Evolutionary conservation across 2,888 invertebrate genomes (phyloP), one percentile per base, ranked within the genome.

Genomic region (Eupeodes latifasciatus): DNA sequence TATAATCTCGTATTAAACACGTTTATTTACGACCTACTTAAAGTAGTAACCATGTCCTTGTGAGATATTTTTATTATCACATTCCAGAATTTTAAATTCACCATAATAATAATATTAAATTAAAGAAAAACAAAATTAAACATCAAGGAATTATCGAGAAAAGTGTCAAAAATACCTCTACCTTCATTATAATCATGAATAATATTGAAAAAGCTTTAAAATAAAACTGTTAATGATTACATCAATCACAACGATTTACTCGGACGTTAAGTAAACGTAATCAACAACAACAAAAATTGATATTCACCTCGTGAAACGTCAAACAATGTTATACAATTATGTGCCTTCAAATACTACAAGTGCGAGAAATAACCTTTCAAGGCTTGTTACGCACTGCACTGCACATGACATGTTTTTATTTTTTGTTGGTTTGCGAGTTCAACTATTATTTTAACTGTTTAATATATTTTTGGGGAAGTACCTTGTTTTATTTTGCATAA

Each of bases 21-120:
- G 72, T 83, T 59, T 55, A 55, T 83, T 83, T 79, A 83, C 62
- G 75, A 86, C 86, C 78, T 69, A 78, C 78, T 79, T 78, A 75
- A 86, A 71, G 59, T 59, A 59, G 47, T 59, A 59, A 72, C 72
- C 61, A 69, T 79, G 75, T 87, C 83, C 83, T 87, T 87, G 76
- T 59, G 57, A 47, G 47, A 59, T 10, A 12, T 79, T 51, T 86
- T 62, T 72, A 87, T 75, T 75, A 59, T 83, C 49, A 51, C 66
- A 53, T 66, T 64, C 55, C 72, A 74, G 59, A 47, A 72, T 57
- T 64, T 53, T 3, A 72, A 71, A 76, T 53, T 64, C 49, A 78
- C 27, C 59, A 76, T 72, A 40, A 72, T n/a, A 79, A 53, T 27
- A 27, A 40, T 61, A 40, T 9, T 7, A 7, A 40, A 5, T 66